A percentile compares a stretch with the other conserved stretches of the same genome.
Conservation (phyloP, 2,888 invertebrate genomes). For the Mystacides longicornis region DNA sequence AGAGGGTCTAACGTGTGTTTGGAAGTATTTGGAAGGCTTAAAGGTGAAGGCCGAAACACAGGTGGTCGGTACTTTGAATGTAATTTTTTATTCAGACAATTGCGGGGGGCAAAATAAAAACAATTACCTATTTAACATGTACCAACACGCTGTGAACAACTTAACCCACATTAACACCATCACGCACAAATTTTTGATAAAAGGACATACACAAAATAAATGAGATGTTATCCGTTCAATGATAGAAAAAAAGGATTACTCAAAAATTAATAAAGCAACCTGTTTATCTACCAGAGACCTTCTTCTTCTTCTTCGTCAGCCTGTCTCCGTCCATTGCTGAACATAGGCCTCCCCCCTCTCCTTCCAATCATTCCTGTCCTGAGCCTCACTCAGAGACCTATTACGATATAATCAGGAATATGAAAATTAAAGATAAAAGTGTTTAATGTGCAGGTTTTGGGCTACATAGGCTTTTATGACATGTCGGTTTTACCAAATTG, state of each 20-base stretch:
- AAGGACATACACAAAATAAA: not conserved
- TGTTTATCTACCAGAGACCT: not conserved
- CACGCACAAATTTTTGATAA: not conserved
- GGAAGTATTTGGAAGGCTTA: not conserved
- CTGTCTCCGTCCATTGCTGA: too few relatives aligned
- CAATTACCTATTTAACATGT: not conserved
- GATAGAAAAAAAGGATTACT: not conserved
- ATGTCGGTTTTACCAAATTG: not conserved
- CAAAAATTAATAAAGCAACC: not conserved
- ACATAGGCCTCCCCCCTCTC: too few relatives aligned
- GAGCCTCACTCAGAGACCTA: too few relatives aligned
- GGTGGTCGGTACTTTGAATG: not conserved
- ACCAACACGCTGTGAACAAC: not conserved
- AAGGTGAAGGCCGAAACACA: not conserved
- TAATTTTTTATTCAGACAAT: conserved; percentile 1
- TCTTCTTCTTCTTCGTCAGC: too few relatives aligned
- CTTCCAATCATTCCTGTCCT: too few relatives aligned
- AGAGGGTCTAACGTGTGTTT: not conserved
- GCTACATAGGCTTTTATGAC: not conserved
- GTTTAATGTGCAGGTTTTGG: not conserved
- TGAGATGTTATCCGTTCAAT: not conserved
- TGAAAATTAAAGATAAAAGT: not conserved
- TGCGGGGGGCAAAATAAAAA: not conserved
- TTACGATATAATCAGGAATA: not conserved
- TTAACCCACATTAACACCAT: not conserved